Percentiles rank a stretch among this genome's conserved stretches.
Conservation (phyloP, 2,113 vertebrate species). For the Proteles cristata region DNA sequence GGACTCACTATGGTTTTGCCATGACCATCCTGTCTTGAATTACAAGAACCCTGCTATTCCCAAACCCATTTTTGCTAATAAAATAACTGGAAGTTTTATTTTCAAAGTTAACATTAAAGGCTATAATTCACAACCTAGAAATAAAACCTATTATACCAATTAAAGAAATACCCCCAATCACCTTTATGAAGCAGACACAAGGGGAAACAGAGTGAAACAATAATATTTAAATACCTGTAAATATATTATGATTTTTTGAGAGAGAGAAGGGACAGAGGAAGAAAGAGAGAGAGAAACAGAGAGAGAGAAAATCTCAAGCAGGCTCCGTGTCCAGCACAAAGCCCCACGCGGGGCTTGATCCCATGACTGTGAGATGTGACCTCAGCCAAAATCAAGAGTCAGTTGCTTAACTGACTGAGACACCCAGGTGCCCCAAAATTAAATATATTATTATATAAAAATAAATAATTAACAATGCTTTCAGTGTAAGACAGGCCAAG, state of each 20-base stretch:
- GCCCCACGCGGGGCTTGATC: too few species aligned
- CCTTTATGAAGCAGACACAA: not conserved
- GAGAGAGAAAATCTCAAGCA: too few species aligned
- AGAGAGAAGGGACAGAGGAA: too few species aligned
- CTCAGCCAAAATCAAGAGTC: too few species aligned
- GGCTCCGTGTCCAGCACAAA: too few species aligned
- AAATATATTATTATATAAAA: not conserved
- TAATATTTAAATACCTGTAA: not conserved
- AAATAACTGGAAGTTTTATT: not conserved
- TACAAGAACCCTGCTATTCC: not conserved
- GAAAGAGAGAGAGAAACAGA: too few species aligned
- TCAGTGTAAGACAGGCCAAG: not conserved
- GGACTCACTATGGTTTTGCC: not conserved
- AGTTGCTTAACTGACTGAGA: too few species aligned
- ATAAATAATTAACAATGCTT: not conserved
- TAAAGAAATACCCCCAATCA: not conserved
- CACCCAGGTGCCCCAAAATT: not conserved
- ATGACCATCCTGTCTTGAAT: not conserved
- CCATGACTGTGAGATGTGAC: too few species aligned
- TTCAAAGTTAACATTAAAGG: not conserved
- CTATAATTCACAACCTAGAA: not conserved
- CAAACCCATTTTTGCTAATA: not conserved
- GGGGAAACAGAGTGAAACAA: not conserved
- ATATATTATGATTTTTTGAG: too few species aligned
- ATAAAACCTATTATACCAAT: not conserved